A percentile compares a stretch with the other conserved stretches of the same genome.
These are phyloP conservation scores for Agonopterix heracliana DNA, from an alignment of 2,888 invertebrate genomes.

Conservation along the genomic window DNA sequence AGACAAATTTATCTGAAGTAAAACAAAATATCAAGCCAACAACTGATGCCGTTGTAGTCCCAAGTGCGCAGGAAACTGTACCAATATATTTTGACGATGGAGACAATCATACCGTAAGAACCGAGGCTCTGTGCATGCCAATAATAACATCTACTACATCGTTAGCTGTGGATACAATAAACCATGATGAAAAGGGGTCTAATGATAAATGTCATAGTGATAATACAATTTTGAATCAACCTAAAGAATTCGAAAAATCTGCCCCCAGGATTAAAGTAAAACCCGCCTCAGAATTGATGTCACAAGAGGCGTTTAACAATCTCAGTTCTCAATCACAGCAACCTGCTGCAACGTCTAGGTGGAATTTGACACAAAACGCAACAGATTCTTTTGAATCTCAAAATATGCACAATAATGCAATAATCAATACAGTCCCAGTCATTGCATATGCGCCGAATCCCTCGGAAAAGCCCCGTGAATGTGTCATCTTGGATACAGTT, in stretches of 20 bases:
- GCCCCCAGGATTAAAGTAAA: conserved; percentile 60
- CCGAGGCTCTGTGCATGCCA: conserved; percentile 31
- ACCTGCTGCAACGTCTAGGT: background rate
- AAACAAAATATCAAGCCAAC: conserved; percentile 5
- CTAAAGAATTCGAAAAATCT: conserved; percentile 12
- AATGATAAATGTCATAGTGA: background rate
- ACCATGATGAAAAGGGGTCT: background rate
- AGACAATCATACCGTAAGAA: conserved; percentile 11
- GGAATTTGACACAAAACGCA: conserved; percentile 3
- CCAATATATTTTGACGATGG: conserved; percentile 1
- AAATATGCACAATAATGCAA: background rate
- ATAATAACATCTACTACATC: conserved; percentile 52
- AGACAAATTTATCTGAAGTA: conserved; percentile 16
- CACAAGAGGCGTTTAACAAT: conserved; percentile 29
- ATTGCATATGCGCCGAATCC: background rate
- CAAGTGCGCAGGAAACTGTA: background rate
- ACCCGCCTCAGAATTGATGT: conserved; percentile 54
- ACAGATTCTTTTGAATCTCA: background rate
- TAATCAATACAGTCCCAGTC: background rate
- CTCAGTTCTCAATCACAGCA: conserved; percentile 15
- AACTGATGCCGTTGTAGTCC: background rate
- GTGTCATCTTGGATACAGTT: conserved; percentile 39
- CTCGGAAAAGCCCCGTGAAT: conserved; percentile 17
- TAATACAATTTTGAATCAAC: conserved; percentile 1
- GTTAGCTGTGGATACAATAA: conserved; percentile 23